Conservation (phyloP, 2,888 invertebrate species). For the Drosophila prostipennis region DNA sequence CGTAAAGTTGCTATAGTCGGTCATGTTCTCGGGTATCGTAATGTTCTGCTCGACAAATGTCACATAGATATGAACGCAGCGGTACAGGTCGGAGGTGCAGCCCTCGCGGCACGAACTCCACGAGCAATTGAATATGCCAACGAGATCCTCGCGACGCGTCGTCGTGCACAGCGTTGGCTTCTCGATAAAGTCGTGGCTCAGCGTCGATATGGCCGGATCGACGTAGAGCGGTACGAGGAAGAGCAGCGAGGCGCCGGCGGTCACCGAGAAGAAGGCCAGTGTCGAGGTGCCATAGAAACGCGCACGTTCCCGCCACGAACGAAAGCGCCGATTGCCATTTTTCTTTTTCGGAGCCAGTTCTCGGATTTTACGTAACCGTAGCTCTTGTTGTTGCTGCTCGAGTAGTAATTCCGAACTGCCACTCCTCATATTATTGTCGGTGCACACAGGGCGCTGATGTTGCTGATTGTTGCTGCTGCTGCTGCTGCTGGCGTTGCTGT, state of each 20-base stretch:
- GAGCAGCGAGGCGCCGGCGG: slow-evolving; percentile 89
- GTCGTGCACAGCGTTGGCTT: slow-evolving; percentile 93
- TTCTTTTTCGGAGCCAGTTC: slow-evolving; percentile 86
- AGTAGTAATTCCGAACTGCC: slow-evolving; percentile 91
- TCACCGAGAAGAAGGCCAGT: slow-evolving; percentile 89
- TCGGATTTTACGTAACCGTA: slow-evolving; percentile 87
- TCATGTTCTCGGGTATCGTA: slow-evolving; percentile 84
- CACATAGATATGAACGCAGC: slow-evolving; percentile 88
- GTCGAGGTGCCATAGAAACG: slow-evolving; percentile 90
- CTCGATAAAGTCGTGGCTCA: slow-evolving; percentile 94
- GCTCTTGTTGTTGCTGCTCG: slow-evolving; percentile 90
- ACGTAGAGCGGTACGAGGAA: slow-evolving; percentile 91
- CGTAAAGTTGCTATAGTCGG: slow-evolving; percentile 83
- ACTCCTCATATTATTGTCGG: slow-evolving; percentile 88
- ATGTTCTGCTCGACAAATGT: slow-evolving; percentile 84
- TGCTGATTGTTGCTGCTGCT: slow-evolving; percentile 73
- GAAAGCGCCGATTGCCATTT: slow-evolving; percentile 85
- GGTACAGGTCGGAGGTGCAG: slow-evolving; percentile 92
- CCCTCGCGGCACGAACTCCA: slow-evolving; percentile 97
- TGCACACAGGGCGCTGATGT: slow-evolving; percentile 82
- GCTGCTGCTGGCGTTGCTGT: slow-evolving; percentile 48
- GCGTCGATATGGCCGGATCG: slow-evolving; percentile 94
- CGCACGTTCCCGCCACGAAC: slow-evolving; percentile 88
- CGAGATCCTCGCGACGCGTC: slow-evolving; percentile 92
- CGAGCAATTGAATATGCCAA: slow-evolving; percentile 94